phyloP scores from a whole-genome alignment of 2,888 invertebrate species.

The Sphinx pinastri region DNA sequence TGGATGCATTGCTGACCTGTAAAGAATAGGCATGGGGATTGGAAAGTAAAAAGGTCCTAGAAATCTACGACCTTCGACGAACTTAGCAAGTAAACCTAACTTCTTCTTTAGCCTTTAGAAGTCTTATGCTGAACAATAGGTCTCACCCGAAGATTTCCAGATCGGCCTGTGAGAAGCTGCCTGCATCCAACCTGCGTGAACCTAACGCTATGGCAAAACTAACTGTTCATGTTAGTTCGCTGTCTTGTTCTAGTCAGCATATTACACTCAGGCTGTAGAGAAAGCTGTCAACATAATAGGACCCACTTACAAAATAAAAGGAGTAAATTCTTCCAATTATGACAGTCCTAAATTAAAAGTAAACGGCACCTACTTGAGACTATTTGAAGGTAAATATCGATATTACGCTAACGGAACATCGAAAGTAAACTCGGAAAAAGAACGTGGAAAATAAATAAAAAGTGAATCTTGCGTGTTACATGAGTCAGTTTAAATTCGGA shows the following conservation, averaged over 20 bases:
- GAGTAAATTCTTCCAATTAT: not conserved
- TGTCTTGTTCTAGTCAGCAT: not conserved
- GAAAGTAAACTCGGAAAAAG: conserved; percentile 24
- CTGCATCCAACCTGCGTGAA: too few relatives aligned
- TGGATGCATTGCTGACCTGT: too few relatives aligned
- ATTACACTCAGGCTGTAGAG: not conserved
- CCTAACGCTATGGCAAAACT: too few relatives aligned
- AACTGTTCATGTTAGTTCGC: not conserved
- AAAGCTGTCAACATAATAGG: not conserved
- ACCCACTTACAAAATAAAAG: too few relatives aligned
- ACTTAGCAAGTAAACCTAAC: too few relatives aligned
- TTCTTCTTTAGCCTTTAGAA: too few relatives aligned
- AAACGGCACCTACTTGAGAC: not conserved
- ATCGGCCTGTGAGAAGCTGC: too few relatives aligned
- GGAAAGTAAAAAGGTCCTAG: too few relatives aligned
- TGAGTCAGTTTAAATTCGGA: conserved; percentile 40
- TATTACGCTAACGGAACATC: conserved; percentile 31
- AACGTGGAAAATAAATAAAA: conserved; percentile 40
- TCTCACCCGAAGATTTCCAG: too few relatives aligned
- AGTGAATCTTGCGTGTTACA: conserved; percentile 41
- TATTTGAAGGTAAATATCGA: conserved; percentile 7
- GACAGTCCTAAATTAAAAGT: not conserved
- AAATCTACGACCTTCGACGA: too few relatives aligned
- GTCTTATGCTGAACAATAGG: too few relatives aligned
- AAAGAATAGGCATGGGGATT: too few relatives aligned